Conservation (phyloP, 2,888 invertebrate genomes). For the Leuctra nigra region DNA sequence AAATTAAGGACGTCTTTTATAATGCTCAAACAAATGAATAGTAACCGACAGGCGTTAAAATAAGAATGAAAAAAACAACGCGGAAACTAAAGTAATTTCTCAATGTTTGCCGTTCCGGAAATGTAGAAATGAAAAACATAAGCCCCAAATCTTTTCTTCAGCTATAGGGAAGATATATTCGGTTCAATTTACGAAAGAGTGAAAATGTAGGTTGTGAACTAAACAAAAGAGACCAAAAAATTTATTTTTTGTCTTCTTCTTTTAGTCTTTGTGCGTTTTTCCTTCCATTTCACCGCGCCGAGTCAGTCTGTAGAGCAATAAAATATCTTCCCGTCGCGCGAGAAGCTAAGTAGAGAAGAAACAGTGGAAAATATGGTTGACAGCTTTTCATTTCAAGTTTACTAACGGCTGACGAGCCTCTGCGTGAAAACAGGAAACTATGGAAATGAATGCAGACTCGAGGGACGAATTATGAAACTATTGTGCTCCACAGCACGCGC, state of each 20-base stretch:
- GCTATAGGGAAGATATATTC: not conserved
- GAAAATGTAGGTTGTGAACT: slow-evolving; percentile 14
- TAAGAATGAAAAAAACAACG: not conserved
- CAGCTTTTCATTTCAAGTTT: slow-evolving; percentile 16
- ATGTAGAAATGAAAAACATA: slow-evolving; percentile 8
- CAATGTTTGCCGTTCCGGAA: slow-evolving; percentile 16
- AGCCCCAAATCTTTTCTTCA: slow-evolving; percentile 7
- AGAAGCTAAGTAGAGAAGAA: slow-evolving; percentile 21
- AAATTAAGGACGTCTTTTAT: slow-evolving; percentile 19
- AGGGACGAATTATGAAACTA: not conserved
- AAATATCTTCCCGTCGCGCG: slow-evolving; percentile 1
- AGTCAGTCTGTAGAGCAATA: slow-evolving; percentile 11
- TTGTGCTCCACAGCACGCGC: not conserved
- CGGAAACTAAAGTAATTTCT: slow-evolving; percentile 22
- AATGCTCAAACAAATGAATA: slow-evolving; percentile 13
- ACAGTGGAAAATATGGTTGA: slow-evolving; percentile 22
- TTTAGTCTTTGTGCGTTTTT: slow-evolving; percentile 1
- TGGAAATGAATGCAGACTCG: slow-evolving; percentile 9
- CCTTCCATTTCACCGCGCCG: slow-evolving; percentile 13
- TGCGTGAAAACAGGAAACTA: slow-evolving; percentile 13
- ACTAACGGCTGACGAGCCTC: slow-evolving; percentile 2
- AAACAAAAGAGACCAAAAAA: slow-evolving; percentile 9
- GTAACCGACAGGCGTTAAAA: slow-evolving; percentile 20
- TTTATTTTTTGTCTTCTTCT: not conserved
- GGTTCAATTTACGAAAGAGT: slow-evolving; percentile 11